phyloP scores from a whole-genome alignment of 2,113 vertebrate genomes.

The Phrynosoma platyrhinos region DNA sequence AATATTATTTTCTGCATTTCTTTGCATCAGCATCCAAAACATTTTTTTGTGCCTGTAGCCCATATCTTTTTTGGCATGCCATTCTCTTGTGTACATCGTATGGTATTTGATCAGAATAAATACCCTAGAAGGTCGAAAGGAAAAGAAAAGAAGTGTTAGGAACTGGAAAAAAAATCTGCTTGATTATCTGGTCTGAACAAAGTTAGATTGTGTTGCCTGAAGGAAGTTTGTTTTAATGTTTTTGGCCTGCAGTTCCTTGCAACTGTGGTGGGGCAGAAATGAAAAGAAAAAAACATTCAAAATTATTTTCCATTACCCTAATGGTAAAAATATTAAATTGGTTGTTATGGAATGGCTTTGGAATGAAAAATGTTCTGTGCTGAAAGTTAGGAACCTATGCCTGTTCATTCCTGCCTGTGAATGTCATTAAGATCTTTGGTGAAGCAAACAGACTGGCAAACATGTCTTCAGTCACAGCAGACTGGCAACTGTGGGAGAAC shows the following conservation, averaged over 20 bases:
- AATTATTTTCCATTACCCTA: constrained; percentile 44
- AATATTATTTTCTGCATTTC: constrained; percentile 11
- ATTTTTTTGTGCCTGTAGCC: background rate
- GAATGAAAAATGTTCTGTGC: constrained; percentile 30
- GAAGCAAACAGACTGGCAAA: constrained; percentile 32
- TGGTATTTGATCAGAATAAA: constrained; percentile 43
- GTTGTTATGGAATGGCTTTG: constrained; percentile 37
- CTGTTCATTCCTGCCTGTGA: constrained; percentile 34
- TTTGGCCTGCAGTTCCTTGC: constrained; percentile 9
- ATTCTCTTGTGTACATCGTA: background rate
- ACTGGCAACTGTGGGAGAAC: constrained; percentile 25
- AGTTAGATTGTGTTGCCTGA: background rate
- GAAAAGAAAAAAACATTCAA: background rate
- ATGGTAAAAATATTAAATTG: constrained; percentile 26
- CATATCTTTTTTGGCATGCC: constrained; percentile 9
- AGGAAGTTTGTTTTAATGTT: constrained; percentile 16
- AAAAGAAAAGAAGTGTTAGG: background rate
- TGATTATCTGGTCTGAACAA: constrained; percentile 19
- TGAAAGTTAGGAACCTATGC: constrained; percentile 4
- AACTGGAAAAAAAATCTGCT: background rate
- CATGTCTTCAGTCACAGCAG: constrained; percentile 19
- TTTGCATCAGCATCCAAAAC: background rate
- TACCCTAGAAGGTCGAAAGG: constrained; percentile 14
- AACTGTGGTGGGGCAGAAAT: background rate
- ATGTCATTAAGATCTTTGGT: constrained; percentile 19